A percentile compares a stretch with the other conserved stretches of the same genome.
Conservation (phyloP, 2,797 vertebrate genomes). For the Phalanger gymnotis region DNA sequence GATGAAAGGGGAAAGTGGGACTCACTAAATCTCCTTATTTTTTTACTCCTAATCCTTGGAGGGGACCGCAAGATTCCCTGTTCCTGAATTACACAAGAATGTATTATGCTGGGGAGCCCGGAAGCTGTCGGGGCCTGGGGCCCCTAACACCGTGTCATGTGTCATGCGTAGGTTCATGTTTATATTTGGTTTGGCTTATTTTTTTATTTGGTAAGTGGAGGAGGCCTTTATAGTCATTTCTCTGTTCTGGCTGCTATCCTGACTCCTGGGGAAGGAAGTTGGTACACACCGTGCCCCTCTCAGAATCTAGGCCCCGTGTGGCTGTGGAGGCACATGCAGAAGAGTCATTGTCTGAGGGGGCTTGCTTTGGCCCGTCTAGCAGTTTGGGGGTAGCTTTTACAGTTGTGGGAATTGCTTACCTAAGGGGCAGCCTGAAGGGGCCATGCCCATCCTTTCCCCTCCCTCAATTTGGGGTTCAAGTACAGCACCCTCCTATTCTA, state of each 20-base stretch:
- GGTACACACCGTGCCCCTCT: not conserved
- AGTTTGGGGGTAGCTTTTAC: not conserved
- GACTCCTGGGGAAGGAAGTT: conserved; percentile 29
- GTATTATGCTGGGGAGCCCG: conserved; percentile 79
- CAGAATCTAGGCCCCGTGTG: not conserved
- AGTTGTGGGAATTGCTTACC: not conserved
- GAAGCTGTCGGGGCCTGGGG: conserved; percentile 8
- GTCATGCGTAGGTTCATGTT: conserved; percentile 63
- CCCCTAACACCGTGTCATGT: not conserved
- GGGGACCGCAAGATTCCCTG: conserved; percentile 18
- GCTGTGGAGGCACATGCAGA: not conserved
- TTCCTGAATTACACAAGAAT: conserved; percentile 77
- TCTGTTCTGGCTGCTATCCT: conserved; percentile 52
- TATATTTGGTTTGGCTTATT: conserved; percentile 59
- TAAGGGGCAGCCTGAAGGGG: not conserved
- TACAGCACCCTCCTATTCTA: not conserved
- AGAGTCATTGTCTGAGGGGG: not conserved
- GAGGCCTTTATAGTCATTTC: conserved; percentile 38
- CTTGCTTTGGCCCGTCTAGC: not conserved
- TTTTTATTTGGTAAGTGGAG: conserved; percentile 53
- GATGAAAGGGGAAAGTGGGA: conserved; percentile 37
- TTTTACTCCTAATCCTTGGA: conserved; percentile 70
- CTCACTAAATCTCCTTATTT: conserved; percentile 15
- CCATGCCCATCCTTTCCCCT: not conserved
- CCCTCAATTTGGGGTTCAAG: conserved; percentile 42